Evolutionary conservation across 2,113 vertebrate genomes (phyloP).

Genomic region (Hippopotamus amphibius): DNA sequence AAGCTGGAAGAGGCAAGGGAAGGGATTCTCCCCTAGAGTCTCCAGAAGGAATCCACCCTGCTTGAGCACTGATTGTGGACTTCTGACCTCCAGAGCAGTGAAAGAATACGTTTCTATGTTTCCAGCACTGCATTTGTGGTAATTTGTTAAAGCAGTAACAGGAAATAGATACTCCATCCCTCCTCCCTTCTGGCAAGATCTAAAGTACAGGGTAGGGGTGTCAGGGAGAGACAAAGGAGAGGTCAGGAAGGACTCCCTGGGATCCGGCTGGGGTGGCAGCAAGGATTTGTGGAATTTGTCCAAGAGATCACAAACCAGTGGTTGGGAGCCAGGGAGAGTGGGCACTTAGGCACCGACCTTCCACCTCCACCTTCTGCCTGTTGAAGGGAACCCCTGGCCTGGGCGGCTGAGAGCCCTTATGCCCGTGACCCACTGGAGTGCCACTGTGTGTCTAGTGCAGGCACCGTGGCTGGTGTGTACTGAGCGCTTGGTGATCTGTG

Average conservation of each 20-base stretch:
- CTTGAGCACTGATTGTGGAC: background rate
- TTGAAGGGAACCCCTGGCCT: background rate
- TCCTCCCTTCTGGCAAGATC: background rate
- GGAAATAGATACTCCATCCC: too few relatives aligned
- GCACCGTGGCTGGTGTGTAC: fast-evolving
- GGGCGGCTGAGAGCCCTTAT: too few relatives aligned
- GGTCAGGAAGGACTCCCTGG: background rate
- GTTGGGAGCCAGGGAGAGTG: background rate
- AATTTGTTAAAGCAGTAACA: background rate
- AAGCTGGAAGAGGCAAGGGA: background rate
- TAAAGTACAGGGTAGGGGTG: background rate
- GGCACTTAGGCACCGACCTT: background rate
- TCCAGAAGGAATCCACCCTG: background rate
- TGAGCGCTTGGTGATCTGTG: background rate
- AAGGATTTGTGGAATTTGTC: background rate
- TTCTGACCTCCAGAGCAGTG: background rate
- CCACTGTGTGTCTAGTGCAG: fast-evolving
- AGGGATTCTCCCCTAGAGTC: fast-evolving
- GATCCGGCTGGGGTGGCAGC: background rate
- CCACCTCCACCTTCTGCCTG: background rate
- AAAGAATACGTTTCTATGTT: background rate
- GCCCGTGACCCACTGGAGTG: background rate
- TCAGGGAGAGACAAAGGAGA: background rate
- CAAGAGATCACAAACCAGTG: background rate
- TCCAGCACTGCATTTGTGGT: background rate